Conservation (phyloP, 1,140 invertebrate genomes). For the Mamestra configurata region DNA sequence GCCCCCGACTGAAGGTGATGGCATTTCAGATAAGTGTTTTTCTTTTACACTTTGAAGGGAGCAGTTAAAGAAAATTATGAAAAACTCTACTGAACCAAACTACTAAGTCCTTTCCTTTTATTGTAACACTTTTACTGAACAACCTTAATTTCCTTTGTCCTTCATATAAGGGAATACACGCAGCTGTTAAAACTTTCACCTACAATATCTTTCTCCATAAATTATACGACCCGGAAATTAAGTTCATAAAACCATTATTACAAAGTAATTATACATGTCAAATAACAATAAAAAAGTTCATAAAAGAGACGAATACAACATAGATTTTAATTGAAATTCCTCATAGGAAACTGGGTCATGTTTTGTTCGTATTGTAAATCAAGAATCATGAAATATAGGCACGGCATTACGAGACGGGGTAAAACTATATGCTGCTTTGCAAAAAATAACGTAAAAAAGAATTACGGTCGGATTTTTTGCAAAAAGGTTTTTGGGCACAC, state of each 20-base stretch:
- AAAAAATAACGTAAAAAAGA: no score
- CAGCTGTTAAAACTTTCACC: not conserved
- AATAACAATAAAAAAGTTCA: constrained; percentile 15
- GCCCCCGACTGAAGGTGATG: not conserved
- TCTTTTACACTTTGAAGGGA: not conserved
- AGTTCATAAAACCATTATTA: not conserved
- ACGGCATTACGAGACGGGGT: not conserved
- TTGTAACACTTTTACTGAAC: not conserved
- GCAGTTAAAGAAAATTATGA: not conserved
- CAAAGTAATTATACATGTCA: constrained; percentile 9
- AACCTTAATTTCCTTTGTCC: constrained; percentile 5
- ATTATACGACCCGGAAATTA: constrained; percentile 33
- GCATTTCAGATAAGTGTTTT: constrained; percentile 6
- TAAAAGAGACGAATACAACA: not conserved
- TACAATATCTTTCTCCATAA: not conserved
- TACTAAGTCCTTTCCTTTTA: no score
- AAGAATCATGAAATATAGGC: not conserved
- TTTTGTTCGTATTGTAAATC: constrained; percentile 12
- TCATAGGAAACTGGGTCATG: not conserved
- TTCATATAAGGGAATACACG: not conserved
- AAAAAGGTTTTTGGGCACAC: no score
- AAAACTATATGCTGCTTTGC: not conserved
- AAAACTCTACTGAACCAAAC: no score
- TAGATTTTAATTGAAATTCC: constrained; percentile 25
- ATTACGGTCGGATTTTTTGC: no score